A percentile compares a stretch with the other conserved stretches of the same genome.
These are phyloP conservation scores for Numida meleagris DNA, from an alignment of 2,113 vertebrate genomes.

Conservation along the genomic window DNA sequence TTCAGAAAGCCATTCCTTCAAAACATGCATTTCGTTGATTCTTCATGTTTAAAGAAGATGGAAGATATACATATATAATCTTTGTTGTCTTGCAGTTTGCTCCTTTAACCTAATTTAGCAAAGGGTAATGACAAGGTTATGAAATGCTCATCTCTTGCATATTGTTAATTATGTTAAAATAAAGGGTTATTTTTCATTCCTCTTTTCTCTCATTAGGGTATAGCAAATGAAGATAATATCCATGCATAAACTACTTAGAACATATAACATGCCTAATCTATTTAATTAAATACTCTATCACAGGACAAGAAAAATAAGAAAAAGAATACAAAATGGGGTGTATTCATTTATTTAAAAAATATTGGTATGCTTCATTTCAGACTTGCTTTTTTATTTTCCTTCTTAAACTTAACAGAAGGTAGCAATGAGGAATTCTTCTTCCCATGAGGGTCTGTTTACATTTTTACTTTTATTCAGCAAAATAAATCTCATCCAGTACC, in stretches of 20 bases:
- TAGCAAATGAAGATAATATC: constrained; percentile 13
- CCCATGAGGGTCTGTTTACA: not conserved
- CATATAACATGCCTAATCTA: not conserved
- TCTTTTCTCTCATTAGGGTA: constrained; percentile 5
- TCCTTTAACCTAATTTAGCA: constrained; percentile 27
- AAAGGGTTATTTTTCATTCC: constrained; percentile 18
- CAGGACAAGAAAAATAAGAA: not conserved
- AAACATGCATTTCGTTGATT: not conserved
- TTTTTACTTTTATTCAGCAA: not conserved
- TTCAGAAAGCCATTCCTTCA: not conserved
- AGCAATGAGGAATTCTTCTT: not conserved
- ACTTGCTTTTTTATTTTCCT: not conserved
- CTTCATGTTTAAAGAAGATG: not conserved
- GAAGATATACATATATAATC: not conserved
- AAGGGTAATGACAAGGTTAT: constrained; percentile 37
- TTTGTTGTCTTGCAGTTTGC: constrained; percentile 20
- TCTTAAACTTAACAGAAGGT: not conserved
- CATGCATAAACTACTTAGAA: constrained; percentile 5
- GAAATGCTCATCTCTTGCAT: constrained; percentile 44
- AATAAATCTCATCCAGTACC: not conserved
- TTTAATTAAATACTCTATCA: constrained; percentile 16
- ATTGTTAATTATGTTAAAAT: constrained; percentile 52
- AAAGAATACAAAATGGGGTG: not conserved
- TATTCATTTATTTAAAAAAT: not conserved
- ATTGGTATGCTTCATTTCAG: not conserved